These are phyloP conservation scores for Clarias laeviceps DNA, from an alignment of 2,797 vertebrate species.

Conservation along the genomic window DNA sequence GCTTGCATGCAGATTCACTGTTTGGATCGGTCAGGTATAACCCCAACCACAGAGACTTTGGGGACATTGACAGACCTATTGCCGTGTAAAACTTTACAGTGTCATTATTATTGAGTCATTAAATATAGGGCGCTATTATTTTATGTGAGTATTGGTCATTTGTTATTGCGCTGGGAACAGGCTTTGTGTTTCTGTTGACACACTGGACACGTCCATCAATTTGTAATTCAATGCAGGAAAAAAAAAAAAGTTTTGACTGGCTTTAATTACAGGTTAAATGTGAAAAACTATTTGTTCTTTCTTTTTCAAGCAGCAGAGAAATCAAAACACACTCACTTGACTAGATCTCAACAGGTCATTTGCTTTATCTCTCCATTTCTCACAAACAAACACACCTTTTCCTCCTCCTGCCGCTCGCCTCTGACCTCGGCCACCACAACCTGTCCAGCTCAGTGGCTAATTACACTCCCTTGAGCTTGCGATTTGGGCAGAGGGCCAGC, in stretches of 20 bases:
- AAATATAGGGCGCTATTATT: not conserved
- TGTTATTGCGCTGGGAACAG: no score
- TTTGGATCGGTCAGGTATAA: not conserved
- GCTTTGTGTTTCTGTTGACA: not conserved
- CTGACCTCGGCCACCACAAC: slow-evolving; percentile 51
- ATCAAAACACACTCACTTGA: slow-evolving; percentile 25
- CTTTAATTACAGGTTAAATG: slow-evolving; percentile 5
- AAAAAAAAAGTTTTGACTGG: not conserved
- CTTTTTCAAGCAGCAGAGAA: slow-evolving; percentile 21
- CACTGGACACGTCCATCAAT: not conserved
- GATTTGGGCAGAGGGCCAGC: slow-evolving; percentile 52
- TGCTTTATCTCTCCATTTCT: slow-evolving; percentile 18
- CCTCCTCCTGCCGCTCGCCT: slow-evolving; percentile 39
- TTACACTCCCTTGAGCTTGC: slow-evolving; percentile 52
- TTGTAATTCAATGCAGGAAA: no score
- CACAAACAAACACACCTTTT: slow-evolving; percentile 26
- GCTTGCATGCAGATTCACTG: no score
- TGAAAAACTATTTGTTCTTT: not conserved
- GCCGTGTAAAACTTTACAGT: not conserved
- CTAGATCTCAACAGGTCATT: slow-evolving; percentile 46
- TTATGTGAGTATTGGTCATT: not conserved
- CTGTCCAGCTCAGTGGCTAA: slow-evolving; percentile 50
- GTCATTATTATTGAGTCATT: not conserved
- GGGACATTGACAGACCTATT: no score
- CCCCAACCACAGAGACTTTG: not conserved